Evolutionary conservation across 2,797 vertebrate species (phyloP), one percentile per base, ranked within the genome.

Genomic region (Sandelia bainsii): DNA sequence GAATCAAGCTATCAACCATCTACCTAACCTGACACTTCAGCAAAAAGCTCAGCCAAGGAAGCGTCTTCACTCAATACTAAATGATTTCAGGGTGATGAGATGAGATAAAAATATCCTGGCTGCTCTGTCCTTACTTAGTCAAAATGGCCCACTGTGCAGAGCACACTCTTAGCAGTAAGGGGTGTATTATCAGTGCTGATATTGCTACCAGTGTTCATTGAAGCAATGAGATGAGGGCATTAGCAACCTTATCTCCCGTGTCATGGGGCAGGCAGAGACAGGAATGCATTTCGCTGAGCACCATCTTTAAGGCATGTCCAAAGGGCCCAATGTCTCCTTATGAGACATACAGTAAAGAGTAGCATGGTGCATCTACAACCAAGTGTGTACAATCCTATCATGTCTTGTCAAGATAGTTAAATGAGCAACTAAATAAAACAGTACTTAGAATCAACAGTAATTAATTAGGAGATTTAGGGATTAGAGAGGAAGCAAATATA

Each of bases 381-480:
- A 56, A 67, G 68, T 73, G 75, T 70, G 63, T 82, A 81, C 75
- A 77, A 79, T 80, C 73, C 57, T 57, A 81, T 84, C 81, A 61
- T 29, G 75, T 72, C 77, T 67, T 48, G 62, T 86, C 78, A 80
- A 65, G 54, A 81, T 53, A 76, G 65, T 54, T 68, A 72, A 67
- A 62, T 8, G 13, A 76, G 76, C 65, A 73, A 75, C 79, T 81
- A 84, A 82, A 86, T 83, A 81, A 89, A 74, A 75, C 50, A 61
- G 60, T 48, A 37, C 69, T 73, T 74, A 19, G 59, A 81, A 75
- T 75, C 65, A 76, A 60, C 68, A 58, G 40, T 56, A 89, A 80
- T 89, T 88, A 83, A 89, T 92, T 86, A 87, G 72, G 75, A 88
- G 90, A 88, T 92, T 91, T 80, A 78, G 59, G 81, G 88, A 91